Conservation (phyloP, 2,888 invertebrate genomes). For the Plebejus argus region DNA sequence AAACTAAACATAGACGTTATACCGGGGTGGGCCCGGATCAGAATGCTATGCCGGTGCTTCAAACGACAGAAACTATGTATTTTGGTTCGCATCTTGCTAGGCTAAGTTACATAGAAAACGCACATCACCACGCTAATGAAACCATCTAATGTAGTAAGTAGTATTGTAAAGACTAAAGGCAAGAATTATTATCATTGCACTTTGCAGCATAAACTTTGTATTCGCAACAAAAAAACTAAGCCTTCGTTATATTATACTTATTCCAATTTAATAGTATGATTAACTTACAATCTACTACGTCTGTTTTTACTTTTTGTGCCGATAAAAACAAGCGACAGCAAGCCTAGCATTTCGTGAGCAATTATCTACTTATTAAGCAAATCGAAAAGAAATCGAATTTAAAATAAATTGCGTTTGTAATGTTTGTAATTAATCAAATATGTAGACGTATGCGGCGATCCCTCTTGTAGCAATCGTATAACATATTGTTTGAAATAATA, state of each 20-base stretch:
- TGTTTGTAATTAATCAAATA: constrained; percentile 7
- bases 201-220: no score
- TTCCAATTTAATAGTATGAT: not conserved
- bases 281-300: not conserved
- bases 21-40: no score
- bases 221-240: not conserved
- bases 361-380: not conserved
- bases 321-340: not conserved
- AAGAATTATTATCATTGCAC: no score
- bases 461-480: not conserved
- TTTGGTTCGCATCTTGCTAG: no score
- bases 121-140: no score
- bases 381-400: constrained; percentile 4
- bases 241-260: not conserved
- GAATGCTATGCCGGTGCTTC: no score
- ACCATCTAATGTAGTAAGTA: no score
- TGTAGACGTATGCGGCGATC: constrained; percentile 1
- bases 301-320: not conserved
- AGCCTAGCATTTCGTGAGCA: not conserved
- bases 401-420: constrained; percentile 13
- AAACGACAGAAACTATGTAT: no score
- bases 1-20: no score
- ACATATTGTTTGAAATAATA: not conserved
- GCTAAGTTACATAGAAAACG: no score
- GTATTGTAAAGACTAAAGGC: no score